These are phyloP conservation scores for Zonitis immaculata DNA, from an alignment of 2,888 invertebrate genomes.

Conservation along the genomic window DNA sequence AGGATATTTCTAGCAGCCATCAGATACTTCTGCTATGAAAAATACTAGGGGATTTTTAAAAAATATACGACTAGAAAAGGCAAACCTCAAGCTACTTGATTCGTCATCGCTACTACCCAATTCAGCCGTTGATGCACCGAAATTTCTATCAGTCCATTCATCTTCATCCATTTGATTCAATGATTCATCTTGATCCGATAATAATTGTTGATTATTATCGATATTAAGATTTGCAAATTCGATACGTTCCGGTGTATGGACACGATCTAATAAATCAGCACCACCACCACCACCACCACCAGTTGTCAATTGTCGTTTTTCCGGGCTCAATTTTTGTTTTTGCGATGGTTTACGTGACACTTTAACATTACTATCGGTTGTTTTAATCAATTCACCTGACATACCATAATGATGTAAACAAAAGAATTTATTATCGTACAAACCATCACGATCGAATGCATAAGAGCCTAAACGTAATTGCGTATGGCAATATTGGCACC, in stretches of 20 bases:
- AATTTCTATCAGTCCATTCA: constrained; percentile 93
- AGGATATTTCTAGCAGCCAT: too few species aligned
- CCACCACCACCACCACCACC: constrained; percentile 50
- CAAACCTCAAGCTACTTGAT: constrained; percentile 55
- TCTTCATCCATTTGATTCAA: constrained; percentile 87
- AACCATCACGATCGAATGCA: constrained; percentile 65
- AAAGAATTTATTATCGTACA: constrained; percentile 66
- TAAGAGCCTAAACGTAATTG: constrained; percentile 77
- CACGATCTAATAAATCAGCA: constrained; percentile 49
- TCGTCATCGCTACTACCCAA: constrained; percentile 57
- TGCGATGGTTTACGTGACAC: constrained; percentile 36
- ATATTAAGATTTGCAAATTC: constrained; percentile 18
- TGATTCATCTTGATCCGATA: constrained; percentile 59
- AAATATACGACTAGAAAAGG: too few species aligned
- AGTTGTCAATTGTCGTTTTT: too few species aligned
- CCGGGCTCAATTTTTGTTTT: constrained; percentile 46
- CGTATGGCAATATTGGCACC: constrained; percentile 88
- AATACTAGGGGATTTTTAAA: too few species aligned
- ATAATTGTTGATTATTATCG: too few species aligned
- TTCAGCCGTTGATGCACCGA: constrained; percentile 73
- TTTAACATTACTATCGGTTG: constrained; percentile 28
- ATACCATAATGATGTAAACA: constrained; percentile 71
- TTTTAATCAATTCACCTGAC: constrained; percentile 55
- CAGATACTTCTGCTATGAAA: too few species aligned
- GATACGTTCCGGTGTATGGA: not conserved